Conservation (phyloP, 2,113 vertebrate genomes). For the Seriola aureovittata region DNA sequence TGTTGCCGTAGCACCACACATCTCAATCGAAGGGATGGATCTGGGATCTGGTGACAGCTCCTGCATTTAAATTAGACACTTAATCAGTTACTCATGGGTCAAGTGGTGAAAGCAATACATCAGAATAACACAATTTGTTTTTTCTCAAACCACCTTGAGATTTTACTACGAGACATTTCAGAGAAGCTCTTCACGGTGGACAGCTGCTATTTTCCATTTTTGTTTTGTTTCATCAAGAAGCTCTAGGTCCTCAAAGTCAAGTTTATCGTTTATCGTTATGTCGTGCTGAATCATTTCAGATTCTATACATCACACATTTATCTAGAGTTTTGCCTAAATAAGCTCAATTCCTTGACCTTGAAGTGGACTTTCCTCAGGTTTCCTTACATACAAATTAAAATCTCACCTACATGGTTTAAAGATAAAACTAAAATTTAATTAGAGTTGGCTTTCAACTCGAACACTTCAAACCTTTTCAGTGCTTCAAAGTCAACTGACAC, state of each 20-base stretch:
- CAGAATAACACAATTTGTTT: neutral
- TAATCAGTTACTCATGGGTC: neutral
- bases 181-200: neutral
- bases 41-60: neutral
- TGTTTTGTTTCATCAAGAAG: neutral
- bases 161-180: neutral
- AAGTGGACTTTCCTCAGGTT: neutral
- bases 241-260: neutral
- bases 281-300: neutral
- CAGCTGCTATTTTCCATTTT: neutral
- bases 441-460: neutral
- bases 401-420: neutral
- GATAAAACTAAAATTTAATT: neutral
- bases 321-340: conserved; percentile 3
- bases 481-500: neutral
- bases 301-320: neutral
- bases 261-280: neutral
- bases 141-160: neutral
- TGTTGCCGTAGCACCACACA: conserved; percentile 25
- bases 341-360: neutral
- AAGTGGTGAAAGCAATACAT: conserved; percentile 17
- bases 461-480: neutral
- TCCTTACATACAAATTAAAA: neutral
- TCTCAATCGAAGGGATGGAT: neutral
- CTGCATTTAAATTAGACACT: conserved; percentile 40